Conservation (phyloP, 1,140 invertebrate genomes). For the Temnothorax nylanderi region DNA sequence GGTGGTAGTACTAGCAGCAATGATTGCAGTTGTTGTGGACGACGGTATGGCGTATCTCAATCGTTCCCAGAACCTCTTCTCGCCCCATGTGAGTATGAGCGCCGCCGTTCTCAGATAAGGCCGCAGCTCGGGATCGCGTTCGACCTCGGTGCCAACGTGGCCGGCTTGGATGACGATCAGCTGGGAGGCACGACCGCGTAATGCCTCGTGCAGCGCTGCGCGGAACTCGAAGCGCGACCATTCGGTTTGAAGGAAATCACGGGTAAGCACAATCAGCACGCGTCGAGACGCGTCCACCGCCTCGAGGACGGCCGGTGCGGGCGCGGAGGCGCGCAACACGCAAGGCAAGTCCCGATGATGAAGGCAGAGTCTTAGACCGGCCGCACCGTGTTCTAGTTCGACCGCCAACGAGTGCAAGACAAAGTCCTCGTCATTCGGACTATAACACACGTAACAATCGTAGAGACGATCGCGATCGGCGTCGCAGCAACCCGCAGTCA, state of each 20-base stretch:
- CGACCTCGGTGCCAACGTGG: constrained; percentile 91
- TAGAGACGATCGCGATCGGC: constrained; percentile 95
- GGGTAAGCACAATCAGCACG: constrained; percentile 92
- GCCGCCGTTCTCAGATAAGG: constrained; percentile 95
- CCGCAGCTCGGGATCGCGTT: constrained; percentile 94
- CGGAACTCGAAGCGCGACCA: constrained; percentile 94
- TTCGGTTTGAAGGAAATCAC: constrained; percentile 94
- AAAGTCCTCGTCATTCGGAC: constrained; percentile 96
- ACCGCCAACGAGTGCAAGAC: constrained; percentile 93
- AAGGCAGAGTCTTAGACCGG: constrained; percentile 93
- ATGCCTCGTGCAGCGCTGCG: constrained; percentile 93
- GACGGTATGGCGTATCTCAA: constrained; percentile 94
- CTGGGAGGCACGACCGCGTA: constrained; percentile 93
- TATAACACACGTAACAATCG: constrained; percentile 97
- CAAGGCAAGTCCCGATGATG: constrained; percentile 94
- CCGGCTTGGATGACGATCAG: constrained; percentile 95
- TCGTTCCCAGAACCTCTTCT: constrained; percentile 96
- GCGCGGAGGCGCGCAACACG: constrained; percentile 87
- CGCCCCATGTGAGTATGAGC: constrained; percentile 93
- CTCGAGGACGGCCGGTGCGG: constrained; percentile 92
- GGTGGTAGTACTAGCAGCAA: constrained; percentile 88
- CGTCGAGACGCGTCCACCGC: constrained; percentile 94
- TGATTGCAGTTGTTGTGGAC: constrained; percentile 74
- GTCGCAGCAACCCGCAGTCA: constrained; percentile 76
- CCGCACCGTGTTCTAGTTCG: constrained; percentile 92